phyloP scores from a whole-genome alignment of 2,888 invertebrate genomes.

The Leptura quadrifasciata region DNA sequence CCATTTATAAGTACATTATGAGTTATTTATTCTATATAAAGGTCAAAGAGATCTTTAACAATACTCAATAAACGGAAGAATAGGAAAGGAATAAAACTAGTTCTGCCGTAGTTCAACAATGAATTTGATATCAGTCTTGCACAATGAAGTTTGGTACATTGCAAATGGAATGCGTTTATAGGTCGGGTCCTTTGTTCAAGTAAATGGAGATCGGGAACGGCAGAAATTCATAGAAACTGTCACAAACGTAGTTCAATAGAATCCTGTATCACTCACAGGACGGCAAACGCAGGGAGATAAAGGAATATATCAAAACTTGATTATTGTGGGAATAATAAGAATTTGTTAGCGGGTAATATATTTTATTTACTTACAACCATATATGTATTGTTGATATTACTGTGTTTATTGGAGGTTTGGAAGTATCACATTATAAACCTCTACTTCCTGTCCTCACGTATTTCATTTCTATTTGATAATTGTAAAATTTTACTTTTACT shows the following conservation, averaged over 20 bases:
- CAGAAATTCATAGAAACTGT: conserved; percentile 37
- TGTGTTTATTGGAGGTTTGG: no score
- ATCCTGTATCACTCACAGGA: conserved; percentile 22
- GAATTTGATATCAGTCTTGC: conserved; percentile 36
- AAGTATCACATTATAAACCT: no score
- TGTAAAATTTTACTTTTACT: no score
- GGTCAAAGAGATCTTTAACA: not conserved
- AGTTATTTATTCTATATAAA: not conserved
- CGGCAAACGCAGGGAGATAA: conserved; percentile 9
- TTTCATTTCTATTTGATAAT: no score
- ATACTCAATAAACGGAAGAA: not conserved
- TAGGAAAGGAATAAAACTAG: not conserved
- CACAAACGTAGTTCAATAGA: conserved; percentile 28
- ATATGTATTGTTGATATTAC: no score
- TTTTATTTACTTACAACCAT: no score
- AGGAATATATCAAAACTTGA: conserved; percentile 1
- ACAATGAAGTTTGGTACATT: conserved; percentile 34
- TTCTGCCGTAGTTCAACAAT: not conserved
- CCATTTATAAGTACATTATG: no score
- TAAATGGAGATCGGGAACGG: conserved; percentile 34
- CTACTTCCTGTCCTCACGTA: no score
- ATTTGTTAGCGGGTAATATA: not conserved
- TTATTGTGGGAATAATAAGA: not conserved
- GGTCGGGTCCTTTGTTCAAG: conserved; percentile 34
- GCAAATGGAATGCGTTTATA: conserved; percentile 39